phyloP scores from a whole-genome alignment of 2,113 vertebrate species.

The Arenaria interpres region DNA sequence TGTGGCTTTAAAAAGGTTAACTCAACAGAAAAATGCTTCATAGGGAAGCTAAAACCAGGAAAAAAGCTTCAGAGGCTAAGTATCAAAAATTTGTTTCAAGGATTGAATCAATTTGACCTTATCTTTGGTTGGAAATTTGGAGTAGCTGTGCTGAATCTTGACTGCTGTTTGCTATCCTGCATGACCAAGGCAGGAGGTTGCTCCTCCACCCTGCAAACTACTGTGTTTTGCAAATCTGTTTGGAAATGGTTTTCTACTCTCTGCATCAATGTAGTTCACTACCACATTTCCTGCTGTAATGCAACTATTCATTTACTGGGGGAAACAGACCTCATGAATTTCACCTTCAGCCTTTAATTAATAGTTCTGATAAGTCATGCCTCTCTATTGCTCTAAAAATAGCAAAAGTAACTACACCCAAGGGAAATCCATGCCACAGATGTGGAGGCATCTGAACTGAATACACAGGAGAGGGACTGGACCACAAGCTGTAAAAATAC shows the following conservation, averaged over 20 bases:
- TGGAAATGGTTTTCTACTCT: background rate
- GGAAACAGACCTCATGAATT: background rate
- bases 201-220: fast-evolving
- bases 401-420: background rate
- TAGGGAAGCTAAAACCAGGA: background rate
- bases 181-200: background rate
- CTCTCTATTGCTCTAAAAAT: background rate
- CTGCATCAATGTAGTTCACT: background rate
- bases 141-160: background rate
- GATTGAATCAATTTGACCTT: background rate
- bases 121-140: background rate
- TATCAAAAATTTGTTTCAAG: background rate
- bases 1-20: background rate
- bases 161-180: background rate
- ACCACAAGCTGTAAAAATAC: background rate
- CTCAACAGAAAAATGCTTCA: background rate
- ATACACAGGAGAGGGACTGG: background rate
- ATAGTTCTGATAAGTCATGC: background rate
- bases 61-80: background rate
- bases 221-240: background rate
- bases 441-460: background rate
- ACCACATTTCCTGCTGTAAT: background rate
- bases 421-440: background rate
- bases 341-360: background rate
- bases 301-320: background rate